A percentile compares a stretch with the other conserved stretches of the same genome.
phyloP scores from a whole-genome alignment of 2,113 vertebrate species.

The Thryonomys swinderianus region DNA sequence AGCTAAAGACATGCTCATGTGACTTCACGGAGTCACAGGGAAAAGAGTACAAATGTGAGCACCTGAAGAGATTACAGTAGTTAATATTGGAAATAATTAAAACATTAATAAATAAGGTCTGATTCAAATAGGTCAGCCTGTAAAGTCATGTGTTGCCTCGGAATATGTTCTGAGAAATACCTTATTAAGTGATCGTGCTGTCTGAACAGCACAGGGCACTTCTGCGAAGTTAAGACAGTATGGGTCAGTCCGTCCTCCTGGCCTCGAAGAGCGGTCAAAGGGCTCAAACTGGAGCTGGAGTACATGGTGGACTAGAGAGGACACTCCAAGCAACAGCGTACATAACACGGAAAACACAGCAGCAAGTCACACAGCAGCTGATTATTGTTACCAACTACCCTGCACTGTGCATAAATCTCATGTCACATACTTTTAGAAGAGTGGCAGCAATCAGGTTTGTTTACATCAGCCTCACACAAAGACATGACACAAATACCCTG shows the following conservation, averaged over 20 bases:
- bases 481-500: neutral
- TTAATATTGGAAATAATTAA: neutral
- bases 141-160: neutral
- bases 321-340: neutral
- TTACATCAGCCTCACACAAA: neutral
- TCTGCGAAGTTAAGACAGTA: neutral
- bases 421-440: neutral
- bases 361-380: neutral
- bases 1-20: neutral
- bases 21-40: neutral
- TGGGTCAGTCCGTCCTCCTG: neutral
- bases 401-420: neutral
- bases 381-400: neutral
- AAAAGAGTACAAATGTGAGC: neutral
- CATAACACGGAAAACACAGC: neutral
- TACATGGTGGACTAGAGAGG: no score
- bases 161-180: neutral
- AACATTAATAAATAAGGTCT: neutral
- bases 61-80: neutral
- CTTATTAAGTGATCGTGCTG: no score
- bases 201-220: neutral
- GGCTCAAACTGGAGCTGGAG: no score
- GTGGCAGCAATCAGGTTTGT: no score
- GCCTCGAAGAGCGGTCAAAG: neutral
- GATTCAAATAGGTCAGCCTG: neutral